Evolutionary conservation across 1,140 invertebrate species (phyloP), one percentile per base, ranked within the genome.

Genomic region (Manduca sexta): DNA sequence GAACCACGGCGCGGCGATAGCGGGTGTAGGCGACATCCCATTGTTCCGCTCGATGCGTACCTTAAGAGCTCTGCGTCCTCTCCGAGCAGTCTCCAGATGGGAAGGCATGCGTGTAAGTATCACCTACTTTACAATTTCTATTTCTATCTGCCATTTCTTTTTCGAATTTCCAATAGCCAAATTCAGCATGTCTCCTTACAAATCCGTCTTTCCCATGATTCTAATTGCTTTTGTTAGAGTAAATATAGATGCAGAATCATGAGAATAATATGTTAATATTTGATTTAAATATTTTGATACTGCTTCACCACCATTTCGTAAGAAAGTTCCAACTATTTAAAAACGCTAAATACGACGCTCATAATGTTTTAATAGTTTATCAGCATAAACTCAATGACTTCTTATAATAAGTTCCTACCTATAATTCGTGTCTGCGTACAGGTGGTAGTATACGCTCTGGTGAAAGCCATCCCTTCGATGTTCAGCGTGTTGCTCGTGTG

Each of bases 51-150:
- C 95, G 60, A 95, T 97, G 93, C 91, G 95, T 85, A 98, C 96
- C 38, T 89, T 98, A 64, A 90, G 95, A 72, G 95, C 95, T 41
- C 89, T 98, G 72, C 90, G 95, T 70, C 96, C 95, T 56, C 90
- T 97, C 52, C 89, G 95, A 77, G 95, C 95, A 50, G 94, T 98
- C 55, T 97, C 95, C 59, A 91, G 95, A 80, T 96, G 95, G 94
- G 95, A 97, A 90, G 95, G 96, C 87, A 97, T 98, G 95, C 93
- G 94, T 91, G 95, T 97, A 94, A 95, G 93, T 94, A 88, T 40
- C 43, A 45, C 34, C 42, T 35, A 42, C 11, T 15, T 15, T 17
- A 30, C 46, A 26, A 3, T 3, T 26, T 26, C 53, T 37, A 46
- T 54, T 56, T 56, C 56, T 56, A 55, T 47, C 52, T 72, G 60